Evolutionary conservation across 2,797 vertebrate genomes (phyloP), one percentile per base, ranked within the genome.

Genomic region (Distichodus sexfasciatus): DNA sequence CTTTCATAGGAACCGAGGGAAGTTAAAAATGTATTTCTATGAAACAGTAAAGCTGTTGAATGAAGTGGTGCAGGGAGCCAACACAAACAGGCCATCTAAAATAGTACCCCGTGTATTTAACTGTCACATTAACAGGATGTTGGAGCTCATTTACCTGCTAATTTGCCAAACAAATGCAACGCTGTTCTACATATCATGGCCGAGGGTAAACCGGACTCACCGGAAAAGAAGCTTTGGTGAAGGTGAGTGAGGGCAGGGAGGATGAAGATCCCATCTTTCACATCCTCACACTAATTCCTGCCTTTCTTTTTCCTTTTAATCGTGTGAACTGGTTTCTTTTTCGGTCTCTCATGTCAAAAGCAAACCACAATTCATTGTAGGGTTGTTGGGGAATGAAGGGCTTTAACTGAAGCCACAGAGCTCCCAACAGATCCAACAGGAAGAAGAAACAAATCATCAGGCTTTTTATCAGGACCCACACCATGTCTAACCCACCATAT

Each of bases 101-200:
- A 26, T 5, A 31, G 64, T 24, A 3, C 31, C 3, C 69, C 40
- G 40, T 1, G 10, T n/a, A 28, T 9, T 14, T 14, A 24, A 10
- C 35, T 24, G 33, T 1, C 29, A 9, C 10, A 28, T 44, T 60
- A n/a, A 68, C 17, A 15, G 31, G 33, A 12, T 1, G 11, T 43
- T 61, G 26, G 38, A 28, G 62, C 36, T 50, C 43, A 75, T 3
- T 51, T 66, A 41, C 46, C 47, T 76, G 36, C 31, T 84, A 23
- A 84, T 81, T 83, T 85, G 78, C 10, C 67, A 71, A 81, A 50
- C 84, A 84, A 87, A 85, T 78, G 31, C 14, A 63, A 70, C 6
- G 14, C 46, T 26, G 59, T 10, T 33, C 41, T 66, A 3, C 40
- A 46, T n/a, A 9, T 5, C 26, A 10, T 8, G 14, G 15, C 12